Evolutionary conservation across 2,888 invertebrate species (phyloP), one percentile per base, ranked within the genome.

Genomic region (Rhagonycha lutea): DNA sequence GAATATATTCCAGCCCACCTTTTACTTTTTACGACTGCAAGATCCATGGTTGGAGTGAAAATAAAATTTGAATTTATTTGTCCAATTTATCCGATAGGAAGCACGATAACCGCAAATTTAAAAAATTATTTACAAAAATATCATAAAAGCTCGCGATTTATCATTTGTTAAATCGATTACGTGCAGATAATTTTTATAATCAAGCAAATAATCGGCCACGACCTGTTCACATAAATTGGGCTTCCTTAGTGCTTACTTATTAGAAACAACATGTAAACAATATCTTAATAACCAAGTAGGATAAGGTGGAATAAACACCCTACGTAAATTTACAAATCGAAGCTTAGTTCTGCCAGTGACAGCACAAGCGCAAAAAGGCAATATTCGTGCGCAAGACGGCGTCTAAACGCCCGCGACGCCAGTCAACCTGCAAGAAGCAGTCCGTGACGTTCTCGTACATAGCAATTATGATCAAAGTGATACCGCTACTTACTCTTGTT

Each of bases 301-400:
- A 61, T 47, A 70, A 73, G 69, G 65, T 73, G 71, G 61, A 71
- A 71, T 71, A 74, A 73, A 70, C 26, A 79, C 77, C 80, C 80
- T 80, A 80, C 76, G 80, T 79, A 84, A 86, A 86, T 86, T 86
- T 86, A 84, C 86, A 85, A 86, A 86, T 87, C 86, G 86, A 87
- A 86, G 84, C 81, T 84, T 84, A 83, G 85, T 85, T 83, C 82
- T 76, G 79, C 79, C 79, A 81, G 79, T 81, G 79, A 80, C 83
- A 82, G 89, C 90, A 86, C 87, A 90, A 84, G 89, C 90, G 84
- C 89, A 90, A 80, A 89, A 89, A 79, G 83, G 88, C 78, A 83
- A 82, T 84, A 86, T 89, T 79, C 82, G 85, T 86, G 87, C 87
- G 87, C 90, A 90, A 89, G 91, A 81, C 89, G 89, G 80, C 81